Conservation (phyloP, 64 coral and sea anemone species). For the Stichodactyla mertensii region DNA sequence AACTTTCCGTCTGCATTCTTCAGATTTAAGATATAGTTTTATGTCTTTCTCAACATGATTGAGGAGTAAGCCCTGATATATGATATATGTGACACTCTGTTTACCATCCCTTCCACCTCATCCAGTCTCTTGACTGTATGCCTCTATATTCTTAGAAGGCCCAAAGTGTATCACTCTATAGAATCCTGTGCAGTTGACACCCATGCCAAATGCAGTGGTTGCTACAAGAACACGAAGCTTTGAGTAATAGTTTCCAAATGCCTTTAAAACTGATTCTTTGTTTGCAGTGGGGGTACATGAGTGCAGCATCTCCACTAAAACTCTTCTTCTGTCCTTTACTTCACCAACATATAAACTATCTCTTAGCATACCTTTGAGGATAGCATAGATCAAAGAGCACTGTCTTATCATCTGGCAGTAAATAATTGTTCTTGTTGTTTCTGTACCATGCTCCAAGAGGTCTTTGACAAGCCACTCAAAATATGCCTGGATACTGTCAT, state of each 20-base stretch:
- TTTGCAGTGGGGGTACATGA: conserved; percentile 14
- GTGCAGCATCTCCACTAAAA: conserved; percentile 20
- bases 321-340: background rate
- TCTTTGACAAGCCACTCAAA: too few relatives aligned
- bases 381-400: too few relatives aligned
- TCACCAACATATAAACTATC: too few relatives aligned
- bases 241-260: background rate
- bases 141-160: background rate
- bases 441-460: too few relatives aligned
- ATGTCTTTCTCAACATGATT: conserved; percentile 32
- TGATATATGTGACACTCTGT: conserved; percentile 28
- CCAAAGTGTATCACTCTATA: too few relatives aligned
- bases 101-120: conserved; percentile 47
- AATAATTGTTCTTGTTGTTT: too few relatives aligned
- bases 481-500: too few relatives aligned
- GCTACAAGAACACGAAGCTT: background rate
- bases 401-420: too few relatives aligned
- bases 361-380: too few relatives aligned
- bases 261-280: conserved; percentile 2
- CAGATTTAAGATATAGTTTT: too few relatives aligned
- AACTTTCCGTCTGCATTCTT: conserved; percentile 27
- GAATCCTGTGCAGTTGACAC: too few relatives aligned
- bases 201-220: background rate
- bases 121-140: conserved; percentile 16
- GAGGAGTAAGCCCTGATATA: conserved; percentile 49